Evolutionary conservation across 2,888 invertebrate genomes (phyloP), one percentile per base, ranked within the genome.

Genomic region (Lasius platythorax): DNA sequence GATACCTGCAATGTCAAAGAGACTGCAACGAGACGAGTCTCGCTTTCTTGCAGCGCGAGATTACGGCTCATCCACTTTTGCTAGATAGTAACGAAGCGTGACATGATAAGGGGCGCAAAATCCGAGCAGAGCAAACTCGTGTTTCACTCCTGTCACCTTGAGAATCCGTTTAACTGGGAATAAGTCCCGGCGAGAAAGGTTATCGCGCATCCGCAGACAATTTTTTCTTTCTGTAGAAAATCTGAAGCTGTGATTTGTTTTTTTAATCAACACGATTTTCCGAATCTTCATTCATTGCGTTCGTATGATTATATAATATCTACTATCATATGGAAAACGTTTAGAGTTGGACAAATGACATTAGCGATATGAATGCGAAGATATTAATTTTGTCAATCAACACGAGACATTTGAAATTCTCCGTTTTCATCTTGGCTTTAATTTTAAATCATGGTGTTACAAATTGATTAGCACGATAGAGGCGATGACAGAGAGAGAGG

Each of bases 41-140:
- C 73, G 46, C 23, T 73, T 81, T 73, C 79, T 73, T 73, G 61
- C 73, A 72, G 61, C 73, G 23, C 23, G 58, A 73, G 79, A 81
- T 72, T 73, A 73, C 61, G 46, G 33, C 73, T 81, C 46, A 81
- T 81, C 79, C 79, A 81, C 79, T 73, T 73, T 81, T 73, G 79
- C 61, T 18, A 58, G 79, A 46, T 70, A 68, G 78, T 79, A 79
- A 81, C 79, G 73, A 73, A 28, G 46, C 73, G 61, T 81, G 73
- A 81, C 73, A 61, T 37, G 73, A 81, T 81, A 81, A 81, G 73
- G n/a, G 61, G 73, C 18, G 46, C 73, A 73, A 81, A 81, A 81
- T 81, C 61, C 79, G 61, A 12, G 18, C 73, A n/a, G 33, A 61
- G 43, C 56, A 58, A 78, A 40, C 78, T 61, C 58, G 4, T n/a